phyloP scores from a whole-genome alignment of 2,888 invertebrate genomes.

The Flabesymbios commensalis region DNA sequence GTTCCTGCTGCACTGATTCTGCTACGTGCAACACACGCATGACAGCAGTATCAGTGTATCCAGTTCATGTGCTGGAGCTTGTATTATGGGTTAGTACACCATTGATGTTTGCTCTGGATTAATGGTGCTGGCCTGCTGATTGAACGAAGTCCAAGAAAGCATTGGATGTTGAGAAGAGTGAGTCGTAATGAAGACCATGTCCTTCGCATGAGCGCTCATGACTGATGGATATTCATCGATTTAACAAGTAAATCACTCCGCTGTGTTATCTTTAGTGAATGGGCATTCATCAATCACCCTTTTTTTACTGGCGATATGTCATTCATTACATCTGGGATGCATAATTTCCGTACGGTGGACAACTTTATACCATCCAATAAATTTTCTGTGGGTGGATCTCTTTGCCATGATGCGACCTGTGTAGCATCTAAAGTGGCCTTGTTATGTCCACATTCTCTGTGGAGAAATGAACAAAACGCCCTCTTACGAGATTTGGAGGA shows the following conservation, averaged over 20 bases:
- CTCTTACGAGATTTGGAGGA: background rate
- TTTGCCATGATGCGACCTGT: conserved; percentile 10
- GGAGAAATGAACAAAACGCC: conserved; percentile 5
- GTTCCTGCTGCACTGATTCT: background rate
- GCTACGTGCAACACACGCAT: background rate
- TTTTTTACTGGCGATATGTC: background rate
- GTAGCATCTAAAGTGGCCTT: conserved; percentile 9
- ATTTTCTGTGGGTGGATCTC: background rate
- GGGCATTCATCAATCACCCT: background rate
- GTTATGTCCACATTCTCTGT: conserved; percentile 6
- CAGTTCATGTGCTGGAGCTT: conserved; percentile 15
- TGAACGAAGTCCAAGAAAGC: background rate
- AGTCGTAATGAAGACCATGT: background rate
- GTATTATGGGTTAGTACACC: conserved; percentile 1
- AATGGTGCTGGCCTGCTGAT: background rate
- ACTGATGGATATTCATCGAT: background rate
- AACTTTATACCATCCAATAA: background rate
- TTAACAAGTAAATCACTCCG: background rate
- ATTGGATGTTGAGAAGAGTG: background rate
- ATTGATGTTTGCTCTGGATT: background rate
- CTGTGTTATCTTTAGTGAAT: background rate
- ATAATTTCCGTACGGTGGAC: background rate
- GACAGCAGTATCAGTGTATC: conserved; percentile 19
- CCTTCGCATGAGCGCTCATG: background rate
- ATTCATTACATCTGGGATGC: background rate